Base-by-base conservation (phyloP, 2,113 vertebrate species). In the Neomonachus schauinslandi region DNA sequence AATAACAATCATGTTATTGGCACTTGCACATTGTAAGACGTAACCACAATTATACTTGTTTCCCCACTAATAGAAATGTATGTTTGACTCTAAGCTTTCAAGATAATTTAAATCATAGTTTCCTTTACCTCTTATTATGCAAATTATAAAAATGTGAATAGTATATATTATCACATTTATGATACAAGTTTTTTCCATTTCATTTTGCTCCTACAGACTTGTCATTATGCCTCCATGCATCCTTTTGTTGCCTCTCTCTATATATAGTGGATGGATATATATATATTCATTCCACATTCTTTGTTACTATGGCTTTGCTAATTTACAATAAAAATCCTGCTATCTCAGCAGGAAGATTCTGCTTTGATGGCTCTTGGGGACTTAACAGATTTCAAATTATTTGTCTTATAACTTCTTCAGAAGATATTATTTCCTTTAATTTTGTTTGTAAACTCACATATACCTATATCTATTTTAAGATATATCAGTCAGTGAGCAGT, bases 331-430 rank as follows among this genome's bases (percentile, higher is more conserved):
- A 57, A 57, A 76, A 26, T 53, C 94, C 28, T 83, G 31, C 55
- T 31, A 1, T 69, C n/a, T 96, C 51, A 86, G 51, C 86, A 91
- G 24, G 14, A 92, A 55, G 7, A 72, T 42, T 89, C 42, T 91
- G 39, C 2, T 89, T 85, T 33, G 22, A n/a, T 89, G 22, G 22
- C 49, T 91, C 33, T 72, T 59, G 8, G 13, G 22, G 5, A 0
- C 9, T 81, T 85, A 69, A n/a, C 7, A 93, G 10, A 74, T 63
- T 89, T 51, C 16, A 39, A 92, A 72, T 86, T 95, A 95, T 94
- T 94, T 86, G 76, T 57, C n/a, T 22, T 71, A 7, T 53, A 95
- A 72, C 18, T 87, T 95, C 14, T 89, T 95, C 74, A 71, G 83
- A 93, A 82, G 71, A 1, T 33, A 89, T 19, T 36, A 28, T 86